Evolutionary conservation across 2,113 vertebrate genomes (phyloP), one percentile per base, ranked within the genome.

Genomic region (Silurus meridionalis): DNA sequence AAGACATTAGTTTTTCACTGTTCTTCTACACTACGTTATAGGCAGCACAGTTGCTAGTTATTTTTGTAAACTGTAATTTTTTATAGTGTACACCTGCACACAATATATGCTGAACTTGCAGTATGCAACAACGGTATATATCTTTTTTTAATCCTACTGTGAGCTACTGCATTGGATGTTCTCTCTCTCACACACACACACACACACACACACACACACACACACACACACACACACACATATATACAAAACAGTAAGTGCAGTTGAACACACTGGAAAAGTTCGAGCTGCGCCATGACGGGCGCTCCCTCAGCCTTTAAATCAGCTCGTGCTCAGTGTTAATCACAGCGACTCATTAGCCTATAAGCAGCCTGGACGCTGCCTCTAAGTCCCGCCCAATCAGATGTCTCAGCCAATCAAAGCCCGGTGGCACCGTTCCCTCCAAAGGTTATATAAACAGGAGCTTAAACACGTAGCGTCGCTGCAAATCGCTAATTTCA

Each of bases 301-400:
- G 67, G 28, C 58, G 60, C 80, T 46, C 48, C 63, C 28, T 80
- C 17, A 57, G 14, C 71, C 86, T 86, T 90, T 88, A 88, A 88
- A 90, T 82, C 84, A 83, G 82, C 82, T 84, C 82, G 72, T 86
- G 83, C 71, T 84, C 66, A 82, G 69, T 63, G 77, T 90, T 90
- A 88, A 90, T 90, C 87, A 86, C 85, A 84, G 82, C 85, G 60
- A 23, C 28, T 83, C 60, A 78, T 84, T 63, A 28, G 67, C 89
- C 89, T 71, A 90, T 90, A 84, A 88, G 84, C 87, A 83, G 61
- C 80, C 77, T 46, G 23, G 84, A 86, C 23, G 48, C 72, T 87
- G 90, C n/a, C 63, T 85, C 84, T 80, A 94, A 92, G 92, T 93
- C 95, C 96, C 95, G 94, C 96, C 96, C 92, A 92, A 93, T 88